A percentile compares a stretch with the other conserved stretches of the same genome.
Conservation (phyloP, 2,888 invertebrate species). For the Spilosoma lubricipeda region DNA sequence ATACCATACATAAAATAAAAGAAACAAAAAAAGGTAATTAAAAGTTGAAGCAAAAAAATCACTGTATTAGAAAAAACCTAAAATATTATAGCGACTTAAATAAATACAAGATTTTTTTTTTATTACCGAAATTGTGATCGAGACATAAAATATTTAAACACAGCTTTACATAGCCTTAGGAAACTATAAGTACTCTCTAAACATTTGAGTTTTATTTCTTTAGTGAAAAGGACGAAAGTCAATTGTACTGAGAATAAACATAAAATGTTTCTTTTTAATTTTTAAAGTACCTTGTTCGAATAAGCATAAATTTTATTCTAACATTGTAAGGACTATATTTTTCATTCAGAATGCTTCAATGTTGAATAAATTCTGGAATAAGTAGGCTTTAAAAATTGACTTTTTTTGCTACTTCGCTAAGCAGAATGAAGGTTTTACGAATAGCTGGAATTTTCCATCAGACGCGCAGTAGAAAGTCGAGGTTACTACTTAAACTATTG, state of each 20-base stretch:
- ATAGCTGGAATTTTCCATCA: too few species aligned
- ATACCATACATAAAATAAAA: too few species aligned
- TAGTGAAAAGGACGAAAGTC: background rate
- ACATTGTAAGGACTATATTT: background rate
- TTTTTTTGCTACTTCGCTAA: background rate
- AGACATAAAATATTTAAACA: background rate
- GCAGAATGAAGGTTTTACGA: too few species aligned
- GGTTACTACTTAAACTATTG: too few species aligned
- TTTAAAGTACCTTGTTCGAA: background rate
- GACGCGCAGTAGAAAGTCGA: too few species aligned
- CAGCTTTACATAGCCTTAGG: background rate
- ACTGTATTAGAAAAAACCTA: background rate
- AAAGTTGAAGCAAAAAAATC: too few species aligned
- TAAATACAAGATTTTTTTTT: background rate
- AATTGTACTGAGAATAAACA: background rate
- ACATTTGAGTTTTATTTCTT: constrained; percentile 3
- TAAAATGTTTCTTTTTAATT: background rate
- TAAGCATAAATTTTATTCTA: background rate
- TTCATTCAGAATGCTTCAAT: background rate
- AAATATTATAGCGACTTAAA: background rate
- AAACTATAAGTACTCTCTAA: background rate
- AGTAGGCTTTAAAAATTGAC: background rate
- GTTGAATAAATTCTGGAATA: background rate
- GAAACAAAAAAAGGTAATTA: too few species aligned
- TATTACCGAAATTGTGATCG: background rate